Conservation (phyloP, 2,113 vertebrate genomes). For the Passer montanus region DNA sequence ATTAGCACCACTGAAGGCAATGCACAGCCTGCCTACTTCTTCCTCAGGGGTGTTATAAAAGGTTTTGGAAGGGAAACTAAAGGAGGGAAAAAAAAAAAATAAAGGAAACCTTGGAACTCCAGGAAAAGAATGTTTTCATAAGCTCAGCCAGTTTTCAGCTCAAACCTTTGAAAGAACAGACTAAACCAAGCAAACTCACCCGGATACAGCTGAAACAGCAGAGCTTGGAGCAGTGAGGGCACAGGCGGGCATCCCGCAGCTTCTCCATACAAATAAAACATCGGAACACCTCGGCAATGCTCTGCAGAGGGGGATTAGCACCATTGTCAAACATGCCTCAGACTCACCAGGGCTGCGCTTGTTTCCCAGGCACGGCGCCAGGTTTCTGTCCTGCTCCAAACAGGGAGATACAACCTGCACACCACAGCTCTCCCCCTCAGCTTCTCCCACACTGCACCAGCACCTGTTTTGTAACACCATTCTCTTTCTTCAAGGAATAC, state of each 20-base stretch:
- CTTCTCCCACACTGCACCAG: background rate
- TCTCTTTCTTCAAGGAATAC: background rate
- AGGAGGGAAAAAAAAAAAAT: accelerated
- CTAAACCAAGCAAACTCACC: slow-evolving; percentile 74
- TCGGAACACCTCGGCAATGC: slow-evolving; percentile 97
- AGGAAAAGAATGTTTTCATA: background rate
- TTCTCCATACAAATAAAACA: slow-evolving; percentile 99
- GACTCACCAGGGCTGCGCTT: background rate
- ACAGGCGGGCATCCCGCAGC: slow-evolving; percentile 93
- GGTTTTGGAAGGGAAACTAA: background rate
- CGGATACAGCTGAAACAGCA: slow-evolving; percentile 99
- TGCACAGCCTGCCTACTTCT: background rate
- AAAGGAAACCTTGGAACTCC: background rate
- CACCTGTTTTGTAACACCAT: accelerated
- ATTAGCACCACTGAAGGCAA: background rate
- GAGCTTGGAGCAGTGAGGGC: slow-evolving; percentile 98
- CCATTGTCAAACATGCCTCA: background rate
- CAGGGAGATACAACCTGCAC: background rate
- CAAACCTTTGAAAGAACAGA: background rate
- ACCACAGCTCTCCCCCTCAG: background rate
- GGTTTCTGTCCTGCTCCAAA: background rate
- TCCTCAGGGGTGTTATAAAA: background rate
- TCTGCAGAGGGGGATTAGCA: slow-evolving; percentile 73
- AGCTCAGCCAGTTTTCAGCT: background rate
- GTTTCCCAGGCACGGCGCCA: background rate